A percentile compares a stretch with the other conserved stretches of the same genome.
Evolutionary conservation across 2,113 vertebrate species (phyloP).

Genomic region (Murina feae): DNA sequence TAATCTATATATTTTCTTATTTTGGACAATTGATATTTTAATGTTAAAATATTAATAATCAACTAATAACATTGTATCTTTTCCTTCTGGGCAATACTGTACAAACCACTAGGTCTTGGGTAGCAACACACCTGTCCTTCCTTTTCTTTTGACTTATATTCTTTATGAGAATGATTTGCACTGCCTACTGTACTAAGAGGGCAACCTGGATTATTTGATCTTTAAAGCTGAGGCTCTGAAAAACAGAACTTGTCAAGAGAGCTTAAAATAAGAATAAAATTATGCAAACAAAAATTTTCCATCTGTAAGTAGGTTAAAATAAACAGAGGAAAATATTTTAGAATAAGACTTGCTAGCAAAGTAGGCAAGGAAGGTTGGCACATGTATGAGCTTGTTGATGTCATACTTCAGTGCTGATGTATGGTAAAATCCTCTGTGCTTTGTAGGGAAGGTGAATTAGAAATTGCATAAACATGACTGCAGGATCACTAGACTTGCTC

Average conservation of each 20-base stretch:
- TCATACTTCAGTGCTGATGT: slow-evolving; percentile 32
- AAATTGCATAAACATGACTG: slow-evolving; percentile 48
- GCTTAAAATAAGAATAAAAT: not conserved
- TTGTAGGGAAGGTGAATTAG: not conserved
- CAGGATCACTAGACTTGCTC: not conserved
- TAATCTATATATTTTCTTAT: not conserved
- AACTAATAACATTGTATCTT: not conserved
- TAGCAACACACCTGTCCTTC: not conserved
- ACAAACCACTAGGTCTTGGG: not conserved
- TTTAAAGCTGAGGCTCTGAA: not conserved
- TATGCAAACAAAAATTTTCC: not conserved
- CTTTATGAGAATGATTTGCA: too few relatives aligned
- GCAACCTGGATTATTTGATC: not conserved
- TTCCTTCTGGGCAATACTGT: not conserved
- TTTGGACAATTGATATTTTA: not conserved
- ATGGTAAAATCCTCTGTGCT: slow-evolving; percentile 55
- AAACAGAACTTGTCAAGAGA: not conserved
- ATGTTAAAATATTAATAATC: not conserved
- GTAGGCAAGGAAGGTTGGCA: not conserved
- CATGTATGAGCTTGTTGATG: slow-evolving; percentile 44
- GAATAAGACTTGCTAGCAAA: slow-evolving; percentile 37
- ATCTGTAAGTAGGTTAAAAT: slow-evolving; percentile 43
- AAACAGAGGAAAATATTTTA: not conserved
- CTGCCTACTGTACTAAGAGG: too few relatives aligned
- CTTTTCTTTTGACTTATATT: not conserved